phyloP scores from a whole-genome alignment of 1,140 invertebrate species.

The Trachelipus rathkii region DNA sequence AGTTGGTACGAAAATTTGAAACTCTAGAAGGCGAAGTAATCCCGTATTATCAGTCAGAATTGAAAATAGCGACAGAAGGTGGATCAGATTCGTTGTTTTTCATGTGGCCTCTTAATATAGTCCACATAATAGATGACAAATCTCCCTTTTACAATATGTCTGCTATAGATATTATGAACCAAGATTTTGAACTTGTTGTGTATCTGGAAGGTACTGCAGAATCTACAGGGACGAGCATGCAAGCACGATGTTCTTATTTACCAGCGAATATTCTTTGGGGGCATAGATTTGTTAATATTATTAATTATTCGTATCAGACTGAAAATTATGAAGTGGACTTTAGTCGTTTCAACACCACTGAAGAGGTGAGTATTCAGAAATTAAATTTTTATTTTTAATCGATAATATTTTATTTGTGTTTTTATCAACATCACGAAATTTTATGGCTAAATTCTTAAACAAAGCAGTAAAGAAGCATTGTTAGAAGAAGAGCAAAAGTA shows the following conservation, averaged over 20 bases:
- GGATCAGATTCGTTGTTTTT: conserved; percentile 80
- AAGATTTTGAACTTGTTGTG: conserved; percentile 85
- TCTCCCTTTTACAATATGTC: conserved; percentile 84
- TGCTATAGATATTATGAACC: conserved; percentile 68
- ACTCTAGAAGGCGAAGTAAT: conserved; percentile 76
- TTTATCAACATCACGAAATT: too few relatives aligned
- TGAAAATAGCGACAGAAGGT: conserved; percentile 60
- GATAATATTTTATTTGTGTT: too few relatives aligned
- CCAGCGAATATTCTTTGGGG: conserved; percentile 92
- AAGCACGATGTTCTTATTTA: conserved; percentile 71
- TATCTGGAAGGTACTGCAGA: conserved; percentile 93
- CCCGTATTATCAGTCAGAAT: conserved; percentile 75
- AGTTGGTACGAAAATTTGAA: conserved; percentile 59
- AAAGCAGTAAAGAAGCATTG: too few relatives aligned
- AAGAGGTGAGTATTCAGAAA: neutral
- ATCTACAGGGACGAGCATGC: conserved; percentile 71
- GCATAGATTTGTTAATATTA: conserved; percentile 80
- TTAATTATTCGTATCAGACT: conserved; percentile 83
- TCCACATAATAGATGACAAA: conserved; percentile 68
- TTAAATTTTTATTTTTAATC: too few relatives aligned
- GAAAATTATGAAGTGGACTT: conserved; percentile 90
- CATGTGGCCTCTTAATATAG: conserved; percentile 88
- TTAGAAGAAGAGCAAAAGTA: too few relatives aligned
- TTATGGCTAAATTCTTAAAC: too few relatives aligned
- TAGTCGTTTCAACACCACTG: neutral